A percentile compares a stretch with the other conserved stretches of the same genome.
These are phyloP conservation scores for Gallinago solitaria DNA, from an alignment of 2,797 vertebrate species.

Conservation along the genomic window DNA sequence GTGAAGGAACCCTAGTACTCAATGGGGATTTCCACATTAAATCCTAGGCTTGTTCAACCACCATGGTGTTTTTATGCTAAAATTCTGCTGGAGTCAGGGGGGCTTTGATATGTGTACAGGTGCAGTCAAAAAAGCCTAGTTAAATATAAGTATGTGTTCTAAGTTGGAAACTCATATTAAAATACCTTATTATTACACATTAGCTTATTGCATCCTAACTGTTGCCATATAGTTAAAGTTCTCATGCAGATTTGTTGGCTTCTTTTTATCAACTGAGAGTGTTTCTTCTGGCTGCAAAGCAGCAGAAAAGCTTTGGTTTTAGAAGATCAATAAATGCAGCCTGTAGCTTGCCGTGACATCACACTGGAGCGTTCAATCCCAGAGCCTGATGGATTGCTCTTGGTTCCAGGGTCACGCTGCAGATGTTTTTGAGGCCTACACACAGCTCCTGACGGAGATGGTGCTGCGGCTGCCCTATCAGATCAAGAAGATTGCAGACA, in stretches of 20 bases:
- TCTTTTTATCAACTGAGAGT: neutral
- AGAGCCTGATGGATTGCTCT: neutral
- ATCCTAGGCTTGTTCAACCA: neutral
- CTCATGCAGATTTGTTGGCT: neutral
- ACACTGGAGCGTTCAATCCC: neutral
- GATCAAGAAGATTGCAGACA: slow-evolving; percentile 98
- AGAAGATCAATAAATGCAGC: neutral
- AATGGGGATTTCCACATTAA: neutral
- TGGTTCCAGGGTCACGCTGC: slow-evolving; percentile 91
- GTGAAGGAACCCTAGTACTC: neutral
- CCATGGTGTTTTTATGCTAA: neutral
- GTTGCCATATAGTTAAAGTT: neutral
- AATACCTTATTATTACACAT: neutral
- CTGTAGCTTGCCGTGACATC: neutral
- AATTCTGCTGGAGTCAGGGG: neutral
- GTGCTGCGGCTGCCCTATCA: slow-evolving; percentile 96
- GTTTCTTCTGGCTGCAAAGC: neutral
- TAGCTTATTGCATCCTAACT: neutral
- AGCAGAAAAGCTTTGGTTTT: neutral
- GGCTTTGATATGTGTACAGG: neutral
- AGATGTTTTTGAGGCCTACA: slow-evolving; percentile 98
- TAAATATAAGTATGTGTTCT: neutral
- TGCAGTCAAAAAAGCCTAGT: neutral
- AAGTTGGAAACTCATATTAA: neutral
- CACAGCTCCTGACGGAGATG: slow-evolving; percentile 98